These are phyloP conservation scores for Corythoichthys intestinalis DNA, from an alignment of 2,113 vertebrate genomes.

Conservation along the genomic window DNA sequence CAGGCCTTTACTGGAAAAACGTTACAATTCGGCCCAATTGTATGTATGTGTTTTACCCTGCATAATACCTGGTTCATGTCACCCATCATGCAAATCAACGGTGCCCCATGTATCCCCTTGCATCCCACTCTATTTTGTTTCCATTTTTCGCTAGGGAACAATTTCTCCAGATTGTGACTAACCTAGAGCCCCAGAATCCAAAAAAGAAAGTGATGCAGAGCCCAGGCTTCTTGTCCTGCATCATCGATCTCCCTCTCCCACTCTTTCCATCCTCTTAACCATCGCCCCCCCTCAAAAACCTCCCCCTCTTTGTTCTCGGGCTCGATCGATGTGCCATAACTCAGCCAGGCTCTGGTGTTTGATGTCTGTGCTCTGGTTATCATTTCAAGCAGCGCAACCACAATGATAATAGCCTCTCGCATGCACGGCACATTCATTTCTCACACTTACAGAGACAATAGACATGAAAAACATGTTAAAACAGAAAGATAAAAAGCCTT, in stretches of 20 bases:
- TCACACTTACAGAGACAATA: slow-evolving; percentile 5
- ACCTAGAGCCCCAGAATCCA: slow-evolving; percentile 55
- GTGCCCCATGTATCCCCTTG: slow-evolving; percentile 57
- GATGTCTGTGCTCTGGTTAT: slow-evolving; percentile 70
- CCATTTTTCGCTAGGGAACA: slow-evolving; percentile 58
- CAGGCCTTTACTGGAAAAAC: not conserved
- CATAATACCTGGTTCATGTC: slow-evolving; percentile 71
- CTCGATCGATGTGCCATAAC: slow-evolving; percentile 66
- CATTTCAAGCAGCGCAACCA: slow-evolving; percentile 58
- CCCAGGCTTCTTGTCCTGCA: slow-evolving; percentile 55
- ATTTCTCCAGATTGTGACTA: slow-evolving; percentile 63
- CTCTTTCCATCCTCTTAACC: slow-evolving; percentile 57
- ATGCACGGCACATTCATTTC: slow-evolving; percentile 22
- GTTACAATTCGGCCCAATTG: not conserved
- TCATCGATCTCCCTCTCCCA: slow-evolving; percentile 66
- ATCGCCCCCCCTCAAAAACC: slow-evolving; percentile 37
- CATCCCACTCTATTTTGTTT: slow-evolving; percentile 51
- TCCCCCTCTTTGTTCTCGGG: slow-evolving; percentile 61
- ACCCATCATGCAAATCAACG: slow-evolving; percentile 63
- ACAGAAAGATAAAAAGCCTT: slow-evolving; percentile 6
- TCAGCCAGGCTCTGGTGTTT: slow-evolving; percentile 62
- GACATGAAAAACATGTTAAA: slow-evolving; percentile 33
- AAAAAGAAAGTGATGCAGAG: slow-evolving; percentile 61
- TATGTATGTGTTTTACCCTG: slow-evolving; percentile 33
- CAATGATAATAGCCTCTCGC: slow-evolving; percentile 55